phyloP scores from a whole-genome alignment of 2,888 invertebrate species.

The Epinotia brunnichana region DNA sequence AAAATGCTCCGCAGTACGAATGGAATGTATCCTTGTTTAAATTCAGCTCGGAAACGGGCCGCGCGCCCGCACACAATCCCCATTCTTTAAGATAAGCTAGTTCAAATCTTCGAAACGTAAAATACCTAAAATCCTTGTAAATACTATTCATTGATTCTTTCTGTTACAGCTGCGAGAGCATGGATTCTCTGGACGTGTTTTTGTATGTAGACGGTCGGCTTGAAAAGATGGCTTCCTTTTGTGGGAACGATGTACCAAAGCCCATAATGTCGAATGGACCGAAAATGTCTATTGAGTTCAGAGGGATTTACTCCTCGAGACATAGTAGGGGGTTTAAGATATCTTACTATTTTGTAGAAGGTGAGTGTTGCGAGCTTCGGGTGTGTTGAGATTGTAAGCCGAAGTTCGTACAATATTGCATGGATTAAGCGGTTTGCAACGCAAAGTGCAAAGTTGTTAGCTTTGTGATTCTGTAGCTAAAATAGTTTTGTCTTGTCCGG shows the following conservation, averaged over 20 bases:
- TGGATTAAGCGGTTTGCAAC: constrained; percentile 4
- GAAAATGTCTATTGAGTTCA: constrained; percentile 92
- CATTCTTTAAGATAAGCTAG: constrained; percentile 36
- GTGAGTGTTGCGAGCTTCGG: constrained; percentile 82
- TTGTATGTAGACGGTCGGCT: constrained; percentile 92
- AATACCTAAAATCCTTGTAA: constrained; percentile 41
- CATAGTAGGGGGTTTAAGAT: constrained; percentile 94
- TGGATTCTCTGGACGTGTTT: constrained; percentile 90
- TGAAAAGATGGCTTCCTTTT: constrained; percentile 94
- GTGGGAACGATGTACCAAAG: constrained; percentile 91
- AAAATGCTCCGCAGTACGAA: not conserved
- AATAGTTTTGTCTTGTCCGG: not conserved
- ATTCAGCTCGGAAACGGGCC: not conserved
- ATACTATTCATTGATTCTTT: constrained; percentile 52
- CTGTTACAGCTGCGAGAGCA: constrained; percentile 89
- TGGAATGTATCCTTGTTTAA: not conserved
- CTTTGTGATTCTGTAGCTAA: not conserved
- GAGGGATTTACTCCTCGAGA: constrained; percentile 89
- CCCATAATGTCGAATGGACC: constrained; percentile 97
- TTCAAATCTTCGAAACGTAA: constrained; percentile 40
- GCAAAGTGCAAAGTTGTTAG: constrained; percentile 6
- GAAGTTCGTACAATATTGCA: not conserved
- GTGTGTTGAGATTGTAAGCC: constrained; percentile 15
- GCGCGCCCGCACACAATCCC: constrained; percentile 21
- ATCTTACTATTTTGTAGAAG: constrained; percentile 93